Base-by-base conservation (phyloP, 2,113 vertebrate genomes). In the Chroicocephalus ridibundus region DNA sequence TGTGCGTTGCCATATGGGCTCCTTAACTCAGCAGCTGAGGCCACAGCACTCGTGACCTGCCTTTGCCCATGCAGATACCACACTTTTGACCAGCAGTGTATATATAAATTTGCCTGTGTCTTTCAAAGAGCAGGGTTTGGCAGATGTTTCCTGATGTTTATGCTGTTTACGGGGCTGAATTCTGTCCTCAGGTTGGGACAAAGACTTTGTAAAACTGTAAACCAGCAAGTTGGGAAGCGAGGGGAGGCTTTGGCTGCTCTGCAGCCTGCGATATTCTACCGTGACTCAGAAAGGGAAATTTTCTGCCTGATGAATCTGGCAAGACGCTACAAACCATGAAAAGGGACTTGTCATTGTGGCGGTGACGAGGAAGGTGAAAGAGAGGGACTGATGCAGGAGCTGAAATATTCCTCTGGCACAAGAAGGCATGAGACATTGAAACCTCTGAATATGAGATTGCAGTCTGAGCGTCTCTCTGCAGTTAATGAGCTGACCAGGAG, bases 261-360 rank as follows among this genome's bases (percentile, higher is more conserved):
- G 11, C 57, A 93, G 84, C 69, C 38, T 78, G 78, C 1, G 15
- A 81, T 81, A 42, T 66, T 88, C 89, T 85, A 12, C 83, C 16
- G 54, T 96, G 94, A 94, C 79, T 96, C 95, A 94, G 95, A 97
- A 86, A 84, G 78, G 46, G 86, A 84, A 51, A 85, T 82, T 79
- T 94, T 84, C 83, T 91, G 92, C 68, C 81, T 93, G 64, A 94
- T 51, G 55, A 78, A 77, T 44, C 80, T 92, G 91, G 82, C 65
- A 90, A 90, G 96, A 84, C 65, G 92, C 36, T 94, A n/a, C 72
- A 65, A 86, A 55, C 58, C 76, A 54, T 22, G 78, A 60, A 46
- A 88, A 96, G 86, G 93, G 72, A 76, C 78, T 89, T 78, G 77
- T 93, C 76, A 61, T 65, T 49, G 85, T 2, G 2, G 66, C n/a